Conservation (phyloP, 2,113 vertebrate species). For the Oriolus oriolus region DNA sequence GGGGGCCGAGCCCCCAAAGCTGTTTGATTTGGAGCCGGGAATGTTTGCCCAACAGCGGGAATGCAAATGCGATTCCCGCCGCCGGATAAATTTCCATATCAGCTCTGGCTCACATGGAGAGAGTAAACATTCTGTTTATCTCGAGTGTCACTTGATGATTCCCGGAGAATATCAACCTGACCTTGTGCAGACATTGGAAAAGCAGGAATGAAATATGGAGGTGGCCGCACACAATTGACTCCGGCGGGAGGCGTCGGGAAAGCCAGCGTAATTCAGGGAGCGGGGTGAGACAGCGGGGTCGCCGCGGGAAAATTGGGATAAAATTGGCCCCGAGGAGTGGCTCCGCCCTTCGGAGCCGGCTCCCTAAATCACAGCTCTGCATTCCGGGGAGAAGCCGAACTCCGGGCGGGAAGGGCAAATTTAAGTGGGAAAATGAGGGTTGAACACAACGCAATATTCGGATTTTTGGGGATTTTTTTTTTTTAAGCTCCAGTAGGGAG, state of each 20-base stretch:
- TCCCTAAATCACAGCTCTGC: not conserved
- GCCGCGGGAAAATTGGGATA: conserved; percentile 47
- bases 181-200: conserved; percentile 92
- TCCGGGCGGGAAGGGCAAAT: not conserved
- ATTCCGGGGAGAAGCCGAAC: not conserved
- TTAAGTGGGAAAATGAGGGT: not conserved
- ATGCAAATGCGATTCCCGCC: conserved; percentile 99
- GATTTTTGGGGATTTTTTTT: not conserved
- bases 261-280: conserved; percentile 77
- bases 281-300: conserved; percentile 66
- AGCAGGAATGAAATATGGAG: conserved; percentile 88
- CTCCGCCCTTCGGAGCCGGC: not conserved
- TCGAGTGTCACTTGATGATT: conserved; percentile 99
- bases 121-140: conserved; percentile 99
- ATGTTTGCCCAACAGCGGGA: conserved; percentile 99
- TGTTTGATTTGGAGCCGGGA: conserved; percentile 99
- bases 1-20: conserved; percentile 65
- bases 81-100: conserved; percentile 99
- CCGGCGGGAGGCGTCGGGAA: conserved; percentile 86
- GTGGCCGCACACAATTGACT: conserved; percentile 88
- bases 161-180: conserved; percentile 97
- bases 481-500: not conserved
- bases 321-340: not conserved
- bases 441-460: accelerated
- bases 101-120: conserved; percentile 95